Evolutionary conservation across 2,113 vertebrate species (phyloP).

Genomic region (Lycaon pictus): DNA sequence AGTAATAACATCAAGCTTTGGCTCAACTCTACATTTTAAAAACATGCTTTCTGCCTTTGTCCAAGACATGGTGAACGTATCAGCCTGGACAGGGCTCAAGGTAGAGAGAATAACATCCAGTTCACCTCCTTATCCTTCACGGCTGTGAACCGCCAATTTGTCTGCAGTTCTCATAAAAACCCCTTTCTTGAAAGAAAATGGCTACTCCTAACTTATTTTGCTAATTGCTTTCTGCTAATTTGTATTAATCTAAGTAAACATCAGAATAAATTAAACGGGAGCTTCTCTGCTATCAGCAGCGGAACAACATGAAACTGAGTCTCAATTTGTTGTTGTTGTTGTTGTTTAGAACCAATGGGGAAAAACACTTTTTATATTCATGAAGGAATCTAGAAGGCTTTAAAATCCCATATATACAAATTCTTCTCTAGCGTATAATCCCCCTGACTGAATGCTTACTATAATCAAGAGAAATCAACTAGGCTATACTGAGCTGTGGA

Average conservation of each 20-base stretch:
- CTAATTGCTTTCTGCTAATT: background rate
- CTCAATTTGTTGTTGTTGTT: background rate
- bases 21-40: background rate
- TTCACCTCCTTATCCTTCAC: background rate
- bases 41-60: constrained; percentile 8
- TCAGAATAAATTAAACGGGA: background rate
- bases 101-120: background rate
- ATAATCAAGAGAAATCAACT: background rate
- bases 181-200: background rate
- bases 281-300: background rate
- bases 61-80: background rate
- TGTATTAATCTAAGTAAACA: background rate
- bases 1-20: background rate
- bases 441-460: background rate
- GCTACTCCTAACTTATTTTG: background rate
- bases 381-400: background rate
- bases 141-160: background rate
- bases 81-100: background rate
- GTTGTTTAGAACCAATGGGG: background rate
- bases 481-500: background rate
- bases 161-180: background rate
- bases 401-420: background rate
- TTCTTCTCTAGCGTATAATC: background rate
- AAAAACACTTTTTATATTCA: background rate
- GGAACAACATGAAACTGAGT: background rate